Conservation (phyloP, 2,113 vertebrate species). For the Elanoides forficatus region DNA sequence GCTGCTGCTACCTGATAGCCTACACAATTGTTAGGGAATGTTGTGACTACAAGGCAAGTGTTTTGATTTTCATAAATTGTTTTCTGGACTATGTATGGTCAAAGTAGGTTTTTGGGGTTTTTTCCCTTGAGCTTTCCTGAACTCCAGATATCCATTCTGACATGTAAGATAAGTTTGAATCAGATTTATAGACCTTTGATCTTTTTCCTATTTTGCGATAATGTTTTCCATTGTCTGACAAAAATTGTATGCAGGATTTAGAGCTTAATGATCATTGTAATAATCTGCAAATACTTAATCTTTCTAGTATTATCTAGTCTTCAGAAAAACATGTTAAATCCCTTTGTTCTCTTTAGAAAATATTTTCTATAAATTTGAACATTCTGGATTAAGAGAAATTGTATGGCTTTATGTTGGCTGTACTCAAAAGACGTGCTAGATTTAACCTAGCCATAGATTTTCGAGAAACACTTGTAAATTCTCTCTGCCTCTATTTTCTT, state of each 20-base stretch:
- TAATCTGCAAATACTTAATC: not conserved
- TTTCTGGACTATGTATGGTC: not conserved
- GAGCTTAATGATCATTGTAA: not conserved
- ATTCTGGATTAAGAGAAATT: not conserved
- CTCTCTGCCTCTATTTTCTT: not conserved
- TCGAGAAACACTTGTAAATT: not conserved
- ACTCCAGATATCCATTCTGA: not conserved
- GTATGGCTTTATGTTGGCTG: not conserved
- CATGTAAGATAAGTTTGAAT: not conserved
- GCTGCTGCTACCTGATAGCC: not conserved
- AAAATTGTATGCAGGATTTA: not conserved
- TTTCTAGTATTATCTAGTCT: not conserved
- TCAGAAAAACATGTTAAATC: not conserved
- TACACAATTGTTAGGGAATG: not conserved
- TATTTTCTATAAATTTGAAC: not conserved
- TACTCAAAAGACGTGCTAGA: not conserved
- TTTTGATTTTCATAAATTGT: not conserved
- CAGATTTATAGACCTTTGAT: not conserved
- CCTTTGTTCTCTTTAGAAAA: not conserved
- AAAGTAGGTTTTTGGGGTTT: not conserved
- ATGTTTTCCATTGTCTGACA: not conserved
- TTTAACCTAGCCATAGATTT: not conserved
- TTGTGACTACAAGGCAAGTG: not conserved
- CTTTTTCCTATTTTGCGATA: not conserved
- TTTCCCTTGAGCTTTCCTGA: not conserved